Evolutionary conservation across 1,140 invertebrate genomes (phyloP), one percentile per base, ranked within the genome.

Genomic region (Ceratina calcarata): DNA sequence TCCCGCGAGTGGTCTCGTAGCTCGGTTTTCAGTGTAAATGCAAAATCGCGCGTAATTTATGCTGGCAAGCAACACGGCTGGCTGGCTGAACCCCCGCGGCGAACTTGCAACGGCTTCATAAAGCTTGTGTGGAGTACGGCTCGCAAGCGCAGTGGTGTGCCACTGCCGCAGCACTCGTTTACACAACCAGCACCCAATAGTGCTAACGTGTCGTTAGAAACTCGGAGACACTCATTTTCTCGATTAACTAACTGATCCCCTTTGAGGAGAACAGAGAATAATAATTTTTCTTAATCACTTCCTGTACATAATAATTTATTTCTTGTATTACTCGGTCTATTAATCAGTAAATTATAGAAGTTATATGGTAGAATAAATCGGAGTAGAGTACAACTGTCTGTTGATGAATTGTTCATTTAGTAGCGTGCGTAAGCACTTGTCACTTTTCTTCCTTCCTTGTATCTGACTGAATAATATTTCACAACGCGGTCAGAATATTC

Each of bases 31-130:
- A 88, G 86, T 89, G 86, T 90, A 90, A 90, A 91, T 92, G 90
- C 87, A 91, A 92, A 91, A 92, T 90, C 89, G 69, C 84, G 86
- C 70, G 87, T 92, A 91, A 92, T 92, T 92, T 90, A 91, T 90
- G 87, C 85, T 89, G 89, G 90, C 90, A 88, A 91, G 89, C 81
- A 90, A 91, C 90, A 91, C 88, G 89, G 85, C 89, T 84, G 83
- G 87, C 83, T 72, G 82, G 75, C 83, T 72, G 89, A 78, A 89
- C 88, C 91, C 91, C 91, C 86, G 90, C 90, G 90, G 91, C 88
- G 90, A 87, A 87, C 88, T 89, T 87, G 87, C 90, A 89, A 91
- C 90, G 87, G 89, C 91, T 92, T 92, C 90, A 92, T 92, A 91
- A 90, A 87, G 87, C 78, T 32, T 22, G 51, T 51, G 58, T 57